These are phyloP conservation scores for Sinosuthora webbiana DNA, from an alignment of 2,113 vertebrate species.

Conservation along the genomic window DNA sequence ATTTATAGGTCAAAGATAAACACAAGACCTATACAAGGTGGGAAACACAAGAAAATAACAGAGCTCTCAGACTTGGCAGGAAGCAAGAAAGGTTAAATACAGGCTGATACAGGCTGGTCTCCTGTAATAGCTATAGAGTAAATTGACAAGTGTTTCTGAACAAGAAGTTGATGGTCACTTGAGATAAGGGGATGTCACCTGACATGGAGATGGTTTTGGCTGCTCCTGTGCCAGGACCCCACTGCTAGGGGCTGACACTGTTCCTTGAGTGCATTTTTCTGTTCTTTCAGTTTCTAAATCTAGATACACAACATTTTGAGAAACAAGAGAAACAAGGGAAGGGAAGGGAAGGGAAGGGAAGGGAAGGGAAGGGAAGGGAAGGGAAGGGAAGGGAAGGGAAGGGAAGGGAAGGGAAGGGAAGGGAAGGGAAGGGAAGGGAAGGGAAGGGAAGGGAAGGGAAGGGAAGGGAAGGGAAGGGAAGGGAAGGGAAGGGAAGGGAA, in stretches of 20 bases:
- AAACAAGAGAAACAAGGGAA: neutral
- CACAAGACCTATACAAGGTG: no score
- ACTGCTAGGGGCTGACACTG: neutral
- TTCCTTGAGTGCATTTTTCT: neutral
- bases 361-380: neutral
- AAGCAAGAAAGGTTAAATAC: neutral
- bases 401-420: no score
- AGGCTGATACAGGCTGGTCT: neutral
- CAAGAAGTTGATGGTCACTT: neutral
- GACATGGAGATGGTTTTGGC: neutral
- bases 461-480: no score
- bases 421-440: no score
- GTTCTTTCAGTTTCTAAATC: neutral
- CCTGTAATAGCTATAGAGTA: neutral
- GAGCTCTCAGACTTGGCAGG: neutral
- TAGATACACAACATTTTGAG: neutral
- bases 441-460: no score
- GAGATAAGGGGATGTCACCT: neutral
- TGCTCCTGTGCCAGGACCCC: neutral
- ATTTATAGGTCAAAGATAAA: neutral
- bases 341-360: neutral
- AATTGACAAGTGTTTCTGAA: neutral
- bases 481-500: neutral
- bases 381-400: no score
- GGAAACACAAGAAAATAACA: neutral